Conservation (phyloP, 2,797 vertebrate genomes). For the Remorina albescens region DNA sequence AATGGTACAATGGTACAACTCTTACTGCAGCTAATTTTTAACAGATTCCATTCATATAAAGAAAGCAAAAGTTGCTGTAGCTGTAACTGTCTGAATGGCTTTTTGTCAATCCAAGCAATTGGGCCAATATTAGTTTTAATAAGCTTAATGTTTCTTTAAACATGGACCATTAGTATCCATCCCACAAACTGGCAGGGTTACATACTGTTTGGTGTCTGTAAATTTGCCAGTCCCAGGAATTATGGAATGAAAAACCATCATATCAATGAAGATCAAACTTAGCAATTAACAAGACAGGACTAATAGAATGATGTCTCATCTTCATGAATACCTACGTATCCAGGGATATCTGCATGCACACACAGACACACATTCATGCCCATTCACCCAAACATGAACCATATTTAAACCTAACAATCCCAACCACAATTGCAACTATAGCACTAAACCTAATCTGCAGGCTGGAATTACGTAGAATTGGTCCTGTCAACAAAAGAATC, state of each 20-base stretch:
- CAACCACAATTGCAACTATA: conserved; percentile 1
- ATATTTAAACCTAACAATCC: conserved; percentile 19
- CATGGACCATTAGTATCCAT: conserved; percentile 7
- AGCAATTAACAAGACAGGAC: neutral
- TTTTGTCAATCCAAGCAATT: conserved; percentile 1
- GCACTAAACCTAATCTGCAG: conserved; percentile 1
- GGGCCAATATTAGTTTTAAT: conserved; percentile 9
- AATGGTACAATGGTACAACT: neutral
- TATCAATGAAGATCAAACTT: neutral
- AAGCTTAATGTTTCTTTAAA: conserved; percentile 5
- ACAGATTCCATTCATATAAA: neutral
- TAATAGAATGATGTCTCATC: neutral
- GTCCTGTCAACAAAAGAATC: conserved; percentile 10
- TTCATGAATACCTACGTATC: neutral
- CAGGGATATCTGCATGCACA: neutral
- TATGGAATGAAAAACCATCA: neutral
- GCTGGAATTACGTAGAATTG: conserved; percentile 3
- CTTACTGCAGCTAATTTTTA: neutral
- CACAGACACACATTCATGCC: neutral
- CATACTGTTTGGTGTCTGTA: neutral
- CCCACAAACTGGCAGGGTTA: conserved; percentile 9
- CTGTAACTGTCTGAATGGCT: neutral
- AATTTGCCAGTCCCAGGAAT: neutral
- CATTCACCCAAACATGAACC: conserved; percentile 4
- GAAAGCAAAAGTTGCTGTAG: neutral